A percentile compares a stretch with the other conserved stretches of the same genome.
phyloP scores from a whole-genome alignment of 2,888 invertebrate genomes.

The Furcula furcula region DNA sequence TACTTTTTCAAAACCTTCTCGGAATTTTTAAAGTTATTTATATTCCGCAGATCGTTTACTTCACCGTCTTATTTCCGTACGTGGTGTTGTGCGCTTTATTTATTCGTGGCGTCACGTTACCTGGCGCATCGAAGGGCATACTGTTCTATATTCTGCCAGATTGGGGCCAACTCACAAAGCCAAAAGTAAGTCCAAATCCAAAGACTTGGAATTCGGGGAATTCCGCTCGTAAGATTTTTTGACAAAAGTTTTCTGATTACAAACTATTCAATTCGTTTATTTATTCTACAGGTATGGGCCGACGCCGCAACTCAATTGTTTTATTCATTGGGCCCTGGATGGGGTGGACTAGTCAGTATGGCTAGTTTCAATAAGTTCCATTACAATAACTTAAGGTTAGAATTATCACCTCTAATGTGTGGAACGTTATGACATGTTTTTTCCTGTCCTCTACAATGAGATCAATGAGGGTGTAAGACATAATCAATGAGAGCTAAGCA shows the following conservation, averaged over 20 bases:
- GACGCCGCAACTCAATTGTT: slow-evolving; percentile 97
- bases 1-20: slow-evolving; percentile 25
- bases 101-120: slow-evolving; percentile 89
- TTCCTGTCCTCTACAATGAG: no score
- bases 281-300: slow-evolving; percentile 88
- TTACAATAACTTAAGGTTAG: slow-evolving; percentile 85
- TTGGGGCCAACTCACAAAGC: slow-evolving; percentile 88
- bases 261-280: not conserved
- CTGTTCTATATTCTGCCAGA: slow-evolving; percentile 89
- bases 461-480: no score
- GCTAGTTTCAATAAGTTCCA: slow-evolving; percentile 91
- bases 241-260: no score
- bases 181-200: slow-evolving; percentile 79
- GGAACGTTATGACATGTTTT: no score
- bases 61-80: slow-evolving; percentile 93
- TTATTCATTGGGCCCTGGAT: slow-evolving; percentile 93
- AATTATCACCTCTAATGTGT: not conserved
- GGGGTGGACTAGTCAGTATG: slow-evolving; percentile 93
- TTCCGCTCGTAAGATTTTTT: no score
- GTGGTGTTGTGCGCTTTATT: slow-evolving; percentile 87
- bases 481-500: no score
- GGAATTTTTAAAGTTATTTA: slow-evolving; percentile 20
- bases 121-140: slow-evolving; percentile 89
- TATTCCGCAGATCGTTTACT: slow-evolving; percentile 85
- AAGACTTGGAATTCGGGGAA: no score